Evolutionary conservation across 2,888 invertebrate genomes (phyloP).

Genomic region (Temnothorax unifasciatus): DNA sequence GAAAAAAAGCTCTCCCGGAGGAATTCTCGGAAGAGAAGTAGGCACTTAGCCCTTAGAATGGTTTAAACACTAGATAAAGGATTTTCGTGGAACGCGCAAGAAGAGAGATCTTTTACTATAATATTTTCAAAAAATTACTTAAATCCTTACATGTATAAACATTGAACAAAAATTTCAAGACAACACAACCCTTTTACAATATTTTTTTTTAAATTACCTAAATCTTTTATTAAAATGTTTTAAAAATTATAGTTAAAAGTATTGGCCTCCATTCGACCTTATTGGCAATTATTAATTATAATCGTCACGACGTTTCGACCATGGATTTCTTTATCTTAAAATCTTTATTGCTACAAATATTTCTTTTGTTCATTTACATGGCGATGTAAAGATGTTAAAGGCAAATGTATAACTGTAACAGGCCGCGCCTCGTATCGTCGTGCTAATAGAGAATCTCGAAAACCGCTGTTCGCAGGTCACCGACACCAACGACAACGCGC

Average conservation of each 20-base stretch:
- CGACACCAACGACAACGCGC: conserved; percentile 98
- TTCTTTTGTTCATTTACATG: neutral
- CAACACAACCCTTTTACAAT: no score
- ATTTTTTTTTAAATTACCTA: no score
- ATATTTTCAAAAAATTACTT: neutral
- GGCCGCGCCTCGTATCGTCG: neutral
- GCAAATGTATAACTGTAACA: conserved; percentile 5
- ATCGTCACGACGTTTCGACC: no score
- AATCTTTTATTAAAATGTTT: neutral
- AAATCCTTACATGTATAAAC: no score
- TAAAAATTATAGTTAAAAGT: neutral
- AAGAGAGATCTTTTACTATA: no score
- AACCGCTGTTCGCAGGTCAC: conserved; percentile 89
- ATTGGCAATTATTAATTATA: no score
- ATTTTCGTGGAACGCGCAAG: neutral
- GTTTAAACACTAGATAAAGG: conserved; percentile 23
- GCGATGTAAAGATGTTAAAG: neutral
- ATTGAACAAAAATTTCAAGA: no score
- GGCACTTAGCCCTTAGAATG: neutral
- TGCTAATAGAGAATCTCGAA: conserved; percentile 2
- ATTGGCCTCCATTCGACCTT: no score
- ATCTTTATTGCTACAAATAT: neutral
- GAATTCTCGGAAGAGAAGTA: conserved; percentile 27
- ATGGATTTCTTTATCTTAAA: no score
- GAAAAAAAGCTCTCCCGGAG: neutral